Evolutionary conservation across 2,888 invertebrate species (phyloP).

Genomic region (Phrixothrix hirtus): DNA sequence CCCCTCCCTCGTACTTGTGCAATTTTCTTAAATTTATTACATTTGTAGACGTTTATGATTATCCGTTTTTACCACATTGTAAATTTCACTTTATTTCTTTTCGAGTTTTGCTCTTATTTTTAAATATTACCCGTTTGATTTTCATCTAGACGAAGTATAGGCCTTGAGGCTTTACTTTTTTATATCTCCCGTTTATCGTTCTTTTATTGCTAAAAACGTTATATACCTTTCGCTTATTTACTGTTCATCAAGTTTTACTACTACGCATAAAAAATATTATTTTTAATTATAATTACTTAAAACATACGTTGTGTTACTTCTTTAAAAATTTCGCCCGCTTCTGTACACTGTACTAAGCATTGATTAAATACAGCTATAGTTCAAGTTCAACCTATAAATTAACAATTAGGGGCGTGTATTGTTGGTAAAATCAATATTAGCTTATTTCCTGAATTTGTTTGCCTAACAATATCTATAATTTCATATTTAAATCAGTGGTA

Average conservation of each 20-base stretch:
- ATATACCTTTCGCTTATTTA: neutral
- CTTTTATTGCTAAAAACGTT: neutral
- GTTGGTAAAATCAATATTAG: too few species aligned
- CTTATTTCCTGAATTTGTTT: too few species aligned
- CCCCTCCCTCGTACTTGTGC: neutral
- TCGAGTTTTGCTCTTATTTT: neutral
- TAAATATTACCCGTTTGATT: neutral
- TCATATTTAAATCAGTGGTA: too few species aligned
- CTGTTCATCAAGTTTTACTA: neutral
- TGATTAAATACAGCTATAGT: too few species aligned
- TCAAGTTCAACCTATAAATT: too few species aligned
- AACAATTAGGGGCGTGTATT: too few species aligned
- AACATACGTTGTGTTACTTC: too few species aligned
- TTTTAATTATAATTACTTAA: neutral
- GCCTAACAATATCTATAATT: too few species aligned
- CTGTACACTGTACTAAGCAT: too few species aligned
- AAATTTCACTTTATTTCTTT: neutral
- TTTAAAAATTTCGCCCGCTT: too few species aligned
- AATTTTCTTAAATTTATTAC: constrained; percentile 1
- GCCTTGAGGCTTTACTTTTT: neutral
- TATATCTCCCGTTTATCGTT: neutral
- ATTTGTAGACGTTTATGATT: neutral
- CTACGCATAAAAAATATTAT: neutral
- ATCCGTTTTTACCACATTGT: constrained; percentile 2
- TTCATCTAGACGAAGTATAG: neutral